Evolutionary conservation across 2,113 vertebrate genomes (phyloP).

Genomic region (Zonotrichia leucophrys): DNA sequence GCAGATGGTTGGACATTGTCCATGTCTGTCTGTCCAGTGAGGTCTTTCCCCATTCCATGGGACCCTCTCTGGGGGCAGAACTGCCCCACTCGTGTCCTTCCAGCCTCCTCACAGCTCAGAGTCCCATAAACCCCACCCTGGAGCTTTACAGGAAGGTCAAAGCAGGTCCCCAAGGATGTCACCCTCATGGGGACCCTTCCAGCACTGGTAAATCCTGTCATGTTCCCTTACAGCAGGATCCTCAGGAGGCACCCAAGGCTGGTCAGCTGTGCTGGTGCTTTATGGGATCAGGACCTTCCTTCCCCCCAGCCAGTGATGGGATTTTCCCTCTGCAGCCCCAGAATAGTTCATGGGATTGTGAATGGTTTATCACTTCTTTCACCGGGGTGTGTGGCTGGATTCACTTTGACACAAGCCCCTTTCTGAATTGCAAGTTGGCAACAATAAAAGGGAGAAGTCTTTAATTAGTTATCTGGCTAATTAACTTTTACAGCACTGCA

Average conservation of each 20-base stretch:
- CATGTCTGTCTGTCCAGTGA: neutral
- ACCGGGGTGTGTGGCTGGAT: constrained; percentile 32
- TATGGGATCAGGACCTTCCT: neutral
- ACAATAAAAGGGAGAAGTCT: constrained; percentile 65
- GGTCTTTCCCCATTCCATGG: neutral
- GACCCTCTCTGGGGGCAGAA: neutral
- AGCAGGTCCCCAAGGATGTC: neutral
- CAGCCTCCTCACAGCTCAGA: neutral
- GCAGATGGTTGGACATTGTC: neutral
- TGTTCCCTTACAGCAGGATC: neutral
- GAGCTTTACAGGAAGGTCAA: neutral
- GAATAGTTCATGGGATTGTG: neutral
- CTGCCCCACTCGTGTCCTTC: neutral
- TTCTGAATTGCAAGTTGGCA: constrained; percentile 53
- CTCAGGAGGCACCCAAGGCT: neutral
- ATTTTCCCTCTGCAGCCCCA: neutral
- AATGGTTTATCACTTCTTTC: constrained; percentile 30
- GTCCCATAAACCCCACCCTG: fast-evolving
- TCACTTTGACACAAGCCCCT: constrained; percentile 42
- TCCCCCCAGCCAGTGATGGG: neutral
- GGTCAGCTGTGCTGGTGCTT: neutral
- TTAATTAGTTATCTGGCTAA: constrained; percentile 64
- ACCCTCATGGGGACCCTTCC: neutral
- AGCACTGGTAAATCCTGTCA: neutral
- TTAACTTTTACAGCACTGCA: constrained; percentile 40